These are phyloP conservation scores for Lasius platythorax DNA, from an alignment of 2,888 invertebrate genomes.

Conservation along the genomic window DNA sequence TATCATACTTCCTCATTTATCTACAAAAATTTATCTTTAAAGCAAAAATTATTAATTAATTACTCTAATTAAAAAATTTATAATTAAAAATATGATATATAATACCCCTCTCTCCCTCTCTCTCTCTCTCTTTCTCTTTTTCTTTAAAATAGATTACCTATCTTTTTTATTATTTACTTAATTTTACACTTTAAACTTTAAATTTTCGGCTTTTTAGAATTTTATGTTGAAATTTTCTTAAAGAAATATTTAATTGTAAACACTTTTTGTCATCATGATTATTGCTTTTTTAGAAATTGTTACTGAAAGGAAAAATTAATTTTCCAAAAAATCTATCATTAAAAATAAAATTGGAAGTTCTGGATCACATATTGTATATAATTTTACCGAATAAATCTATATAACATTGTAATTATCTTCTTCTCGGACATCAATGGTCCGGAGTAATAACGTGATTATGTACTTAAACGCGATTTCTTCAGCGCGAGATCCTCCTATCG, in stretches of 20 bases:
- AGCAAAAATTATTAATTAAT: no score
- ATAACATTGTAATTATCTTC: slow-evolving; percentile 33
- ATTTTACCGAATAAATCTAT: slow-evolving; percentile 19
- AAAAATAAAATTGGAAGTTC: neutral
- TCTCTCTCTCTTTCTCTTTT: no score
- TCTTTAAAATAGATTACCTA: no score
- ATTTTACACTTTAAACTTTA: neutral
- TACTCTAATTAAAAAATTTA: no score
- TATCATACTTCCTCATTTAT: no score
- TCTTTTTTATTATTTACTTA: no score
- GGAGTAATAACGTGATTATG: slow-evolving; percentile 49
- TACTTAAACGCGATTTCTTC: slow-evolving; percentile 49
- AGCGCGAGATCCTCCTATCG: slow-evolving; percentile 37
- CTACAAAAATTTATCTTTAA: no score
- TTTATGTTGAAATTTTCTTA: neutral
- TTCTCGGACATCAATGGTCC: slow-evolving; percentile 20
- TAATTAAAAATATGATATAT: no score
- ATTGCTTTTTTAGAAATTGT: neutral
- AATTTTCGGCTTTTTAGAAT: neutral
- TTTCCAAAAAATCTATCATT: neutral
- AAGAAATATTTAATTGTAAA: neutral
- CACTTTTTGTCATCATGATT: neutral
- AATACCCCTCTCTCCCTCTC: no score
- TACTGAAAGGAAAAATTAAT: neutral
- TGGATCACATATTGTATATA: neutral